Percentiles rank a stretch among this genome's conserved stretches.
Conservation (phyloP, 1,140 invertebrate genomes). For the Lepidostoma basale region DNA sequence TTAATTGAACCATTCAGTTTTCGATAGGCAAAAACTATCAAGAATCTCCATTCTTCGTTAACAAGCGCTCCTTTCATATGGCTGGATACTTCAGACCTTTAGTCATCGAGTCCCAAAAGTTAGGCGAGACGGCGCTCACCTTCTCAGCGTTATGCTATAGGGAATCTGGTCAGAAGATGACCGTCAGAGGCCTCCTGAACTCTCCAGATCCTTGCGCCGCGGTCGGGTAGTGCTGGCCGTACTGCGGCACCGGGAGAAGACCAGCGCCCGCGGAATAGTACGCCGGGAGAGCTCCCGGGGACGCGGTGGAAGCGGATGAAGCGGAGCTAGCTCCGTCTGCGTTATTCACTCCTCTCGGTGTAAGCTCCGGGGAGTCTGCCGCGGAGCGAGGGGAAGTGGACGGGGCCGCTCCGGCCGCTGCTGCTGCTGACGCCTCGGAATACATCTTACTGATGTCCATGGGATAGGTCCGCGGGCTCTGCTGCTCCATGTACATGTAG, state of each 20-base stretch:
- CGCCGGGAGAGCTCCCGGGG: conserved; percentile 63
- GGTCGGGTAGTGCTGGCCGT: conserved; percentile 65
- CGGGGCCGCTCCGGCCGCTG: conserved; percentile 55
- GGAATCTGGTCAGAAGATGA: conserved; percentile 84
- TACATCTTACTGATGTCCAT: conserved; percentile 76
- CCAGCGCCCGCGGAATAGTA: conserved; percentile 67
- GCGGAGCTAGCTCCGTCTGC: conserved; percentile 64
- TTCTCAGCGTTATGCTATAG: conserved; percentile 30
- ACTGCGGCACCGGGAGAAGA: conserved; percentile 68
- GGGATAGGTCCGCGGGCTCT: conserved; percentile 64
- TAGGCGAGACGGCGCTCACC: conserved; percentile 4
- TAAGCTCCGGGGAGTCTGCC: conserved; percentile 68
- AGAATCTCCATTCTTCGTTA: background rate
- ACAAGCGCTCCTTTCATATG: conserved; percentile 15
- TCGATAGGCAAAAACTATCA: background rate
- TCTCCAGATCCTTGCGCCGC: conserved; percentile 61
- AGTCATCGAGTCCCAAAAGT: conserved; percentile 5
- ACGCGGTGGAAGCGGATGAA: conserved; percentile 68
- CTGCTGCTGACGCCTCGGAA: conserved; percentile 56
- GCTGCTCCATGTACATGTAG: conserved; percentile 81
- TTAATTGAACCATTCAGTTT: background rate
- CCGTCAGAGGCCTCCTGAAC: conserved; percentile 79
- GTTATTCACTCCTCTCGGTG: conserved; percentile 58
- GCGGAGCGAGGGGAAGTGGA: conserved; percentile 64
- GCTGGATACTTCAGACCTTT: conserved; percentile 13